phyloP scores from a whole-genome alignment of 2,797 vertebrate species.

The Lagorchestes hirsutus region DNA sequence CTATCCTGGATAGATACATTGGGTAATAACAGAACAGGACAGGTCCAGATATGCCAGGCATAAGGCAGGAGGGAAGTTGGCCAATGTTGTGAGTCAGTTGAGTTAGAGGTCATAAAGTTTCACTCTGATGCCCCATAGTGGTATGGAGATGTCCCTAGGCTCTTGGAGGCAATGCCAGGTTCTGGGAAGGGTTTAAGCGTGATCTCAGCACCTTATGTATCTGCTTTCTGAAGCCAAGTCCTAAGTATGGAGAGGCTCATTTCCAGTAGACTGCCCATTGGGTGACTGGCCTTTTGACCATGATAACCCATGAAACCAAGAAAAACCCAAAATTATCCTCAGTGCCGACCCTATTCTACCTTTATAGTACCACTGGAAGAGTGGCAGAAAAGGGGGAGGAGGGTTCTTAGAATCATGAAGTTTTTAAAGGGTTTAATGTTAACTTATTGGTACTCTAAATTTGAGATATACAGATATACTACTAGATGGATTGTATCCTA shows the following conservation, averaged over 20 bases:
- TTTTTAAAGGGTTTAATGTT: background rate
- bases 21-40: background rate
- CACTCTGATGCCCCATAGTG: background rate
- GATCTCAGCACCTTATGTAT: background rate
- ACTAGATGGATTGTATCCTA: background rate
- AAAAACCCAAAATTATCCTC: background rate
- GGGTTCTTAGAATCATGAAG: background rate
- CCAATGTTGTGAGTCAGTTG: background rate
- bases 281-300: background rate
- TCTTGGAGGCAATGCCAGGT: background rate
- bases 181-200: background rate
- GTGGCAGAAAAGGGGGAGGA: background rate
- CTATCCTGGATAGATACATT: background rate
- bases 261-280: background rate
- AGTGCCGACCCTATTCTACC: background rate
- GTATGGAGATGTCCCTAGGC: background rate
- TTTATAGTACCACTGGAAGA: background rate
- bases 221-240: background rate
- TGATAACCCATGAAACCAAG: background rate
- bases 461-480: background rate
- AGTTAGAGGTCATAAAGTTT: background rate
- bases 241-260: background rate
- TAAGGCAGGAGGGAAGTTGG: background rate
- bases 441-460: background rate
- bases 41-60: background rate